Percentiles rank a stretch among this genome's conserved stretches.
These are phyloP conservation scores for Coleophora flavipennella DNA, from an alignment of 2,888 invertebrate genomes.

Conservation along the genomic window DNA sequence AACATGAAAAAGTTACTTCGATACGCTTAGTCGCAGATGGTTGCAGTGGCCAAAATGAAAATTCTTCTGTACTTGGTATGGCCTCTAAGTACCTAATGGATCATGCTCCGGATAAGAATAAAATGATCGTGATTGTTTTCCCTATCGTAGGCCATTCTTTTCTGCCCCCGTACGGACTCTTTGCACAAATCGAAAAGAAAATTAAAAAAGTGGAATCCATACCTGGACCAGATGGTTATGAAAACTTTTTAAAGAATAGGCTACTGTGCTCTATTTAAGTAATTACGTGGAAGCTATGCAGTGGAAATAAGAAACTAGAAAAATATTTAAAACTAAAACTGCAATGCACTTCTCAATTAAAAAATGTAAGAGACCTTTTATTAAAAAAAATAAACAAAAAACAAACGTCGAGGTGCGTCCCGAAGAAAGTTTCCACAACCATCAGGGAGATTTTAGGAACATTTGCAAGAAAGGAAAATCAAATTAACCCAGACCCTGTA, in stretches of 20 bases:
- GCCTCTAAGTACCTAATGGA: constrained; percentile 16
- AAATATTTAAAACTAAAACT: constrained; percentile 11
- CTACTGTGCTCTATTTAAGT: constrained; percentile 9
- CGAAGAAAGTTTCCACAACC: constrained; percentile 11
- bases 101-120: constrained; percentile 10
- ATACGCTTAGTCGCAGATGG: constrained; percentile 16
- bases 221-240: constrained; percentile 12
- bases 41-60: constrained; percentile 19
- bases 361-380: constrained; percentile 12
- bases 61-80: constrained; percentile 21
- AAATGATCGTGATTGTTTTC: constrained; percentile 16
- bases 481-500: constrained; percentile 11
- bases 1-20: constrained; percentile 9
- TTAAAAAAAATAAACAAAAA: constrained; percentile 12
- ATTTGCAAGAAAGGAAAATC: constrained; percentile 13
- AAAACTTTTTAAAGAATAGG: constrained; percentile 12
- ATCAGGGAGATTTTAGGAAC: constrained; percentile 7
- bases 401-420: constrained; percentile 12
- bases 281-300: constrained; percentile 6
- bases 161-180: constrained; percentile 17
- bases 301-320: constrained; percentile 9
- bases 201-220: constrained; percentile 13
- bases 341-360: constrained; percentile 11
- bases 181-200: constrained; percentile 17
- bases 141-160: constrained; percentile 20